These are phyloP conservation scores for Galagoides demidoff DNA, from an alignment of 2,797 vertebrate genomes.

Conservation along the genomic window DNA sequence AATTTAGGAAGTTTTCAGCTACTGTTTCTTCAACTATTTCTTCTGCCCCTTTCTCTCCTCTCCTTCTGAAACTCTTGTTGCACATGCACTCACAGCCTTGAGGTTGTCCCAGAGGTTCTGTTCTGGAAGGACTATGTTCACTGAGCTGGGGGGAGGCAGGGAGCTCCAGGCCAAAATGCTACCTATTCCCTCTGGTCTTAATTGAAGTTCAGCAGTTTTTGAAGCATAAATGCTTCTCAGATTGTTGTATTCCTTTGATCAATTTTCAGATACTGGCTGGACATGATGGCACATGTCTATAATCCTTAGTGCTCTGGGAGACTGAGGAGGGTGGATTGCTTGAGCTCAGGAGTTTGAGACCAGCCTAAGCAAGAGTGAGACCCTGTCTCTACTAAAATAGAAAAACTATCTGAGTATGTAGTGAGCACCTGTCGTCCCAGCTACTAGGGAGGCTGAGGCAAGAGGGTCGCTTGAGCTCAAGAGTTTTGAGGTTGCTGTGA, in stretches of 20 bases:
- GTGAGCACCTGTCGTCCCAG: no score
- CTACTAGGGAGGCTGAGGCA: no score
- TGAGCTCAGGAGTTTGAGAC: no score
- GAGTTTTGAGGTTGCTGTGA: no score
- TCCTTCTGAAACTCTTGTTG: background rate
- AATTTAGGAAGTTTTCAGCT: background rate
- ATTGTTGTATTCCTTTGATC: background rate
- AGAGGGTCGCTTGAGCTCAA: no score
- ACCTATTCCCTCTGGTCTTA: background rate
- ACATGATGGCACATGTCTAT: no score
- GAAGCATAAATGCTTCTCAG: background rate
- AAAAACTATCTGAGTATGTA: no score
- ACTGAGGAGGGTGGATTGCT: no score
- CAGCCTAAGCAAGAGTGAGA: no score
- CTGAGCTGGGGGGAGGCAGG: rapidly evolving
- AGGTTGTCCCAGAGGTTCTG: background rate
- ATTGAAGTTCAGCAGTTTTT: background rate
- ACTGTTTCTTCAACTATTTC: background rate
- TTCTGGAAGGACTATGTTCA: background rate
- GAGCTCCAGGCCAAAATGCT: background rate
- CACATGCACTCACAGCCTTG: background rate
- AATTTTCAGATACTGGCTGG: background rate
- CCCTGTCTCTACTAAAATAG: no score
- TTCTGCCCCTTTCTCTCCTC: background rate
- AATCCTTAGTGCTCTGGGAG: no score